Evolutionary conservation across 2,888 invertebrate species (phyloP).

Genomic region (Mythimna albipuncta): DNA sequence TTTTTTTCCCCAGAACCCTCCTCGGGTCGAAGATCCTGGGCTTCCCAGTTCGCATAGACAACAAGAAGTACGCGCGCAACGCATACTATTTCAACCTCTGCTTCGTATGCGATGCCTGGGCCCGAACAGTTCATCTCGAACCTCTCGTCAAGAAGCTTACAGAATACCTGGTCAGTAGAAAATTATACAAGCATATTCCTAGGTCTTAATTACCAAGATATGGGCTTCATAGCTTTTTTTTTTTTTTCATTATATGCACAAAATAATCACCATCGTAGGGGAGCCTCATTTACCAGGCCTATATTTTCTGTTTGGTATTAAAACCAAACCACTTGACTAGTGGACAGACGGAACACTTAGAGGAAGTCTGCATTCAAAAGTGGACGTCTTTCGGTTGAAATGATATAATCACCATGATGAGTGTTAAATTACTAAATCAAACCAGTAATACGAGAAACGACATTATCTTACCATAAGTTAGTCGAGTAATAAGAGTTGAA

Average conservation of each 20-base stretch:
- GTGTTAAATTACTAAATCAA: not conserved
- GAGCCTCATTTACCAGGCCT: too few relatives aligned
- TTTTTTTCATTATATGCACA: not conserved
- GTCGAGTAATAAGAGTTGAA: not conserved
- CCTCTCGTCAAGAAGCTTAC: slow-evolving; percentile 95
- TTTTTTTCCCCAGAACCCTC: slow-evolving; percentile 90
- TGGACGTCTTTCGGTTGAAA: not conserved
- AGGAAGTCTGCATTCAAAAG: not conserved
- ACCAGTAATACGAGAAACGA: not conserved
- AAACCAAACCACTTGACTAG: not conserved
- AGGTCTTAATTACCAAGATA: not conserved
- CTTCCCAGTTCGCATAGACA: slow-evolving; percentile 94
- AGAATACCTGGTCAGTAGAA: slow-evolving; percentile 93
- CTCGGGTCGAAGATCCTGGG: slow-evolving; percentile 94
- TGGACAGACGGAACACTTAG: not conserved
- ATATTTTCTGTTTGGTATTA: not conserved
- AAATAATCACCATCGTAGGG: not conserved
- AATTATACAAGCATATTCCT: not conserved
- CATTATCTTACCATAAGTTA: not conserved
- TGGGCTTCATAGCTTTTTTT: not conserved
- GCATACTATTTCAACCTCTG: slow-evolving; percentile 96
- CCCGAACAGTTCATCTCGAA: slow-evolving; percentile 95
- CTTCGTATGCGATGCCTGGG: slow-evolving; percentile 95
- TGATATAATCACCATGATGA: not conserved
- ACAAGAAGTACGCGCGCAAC: slow-evolving; percentile 95